A percentile compares a stretch with the other conserved stretches of the same genome.
These are phyloP conservation scores for Ploceus nigricollis DNA, from an alignment of 2,113 vertebrate genomes.

Conservation along the genomic window DNA sequence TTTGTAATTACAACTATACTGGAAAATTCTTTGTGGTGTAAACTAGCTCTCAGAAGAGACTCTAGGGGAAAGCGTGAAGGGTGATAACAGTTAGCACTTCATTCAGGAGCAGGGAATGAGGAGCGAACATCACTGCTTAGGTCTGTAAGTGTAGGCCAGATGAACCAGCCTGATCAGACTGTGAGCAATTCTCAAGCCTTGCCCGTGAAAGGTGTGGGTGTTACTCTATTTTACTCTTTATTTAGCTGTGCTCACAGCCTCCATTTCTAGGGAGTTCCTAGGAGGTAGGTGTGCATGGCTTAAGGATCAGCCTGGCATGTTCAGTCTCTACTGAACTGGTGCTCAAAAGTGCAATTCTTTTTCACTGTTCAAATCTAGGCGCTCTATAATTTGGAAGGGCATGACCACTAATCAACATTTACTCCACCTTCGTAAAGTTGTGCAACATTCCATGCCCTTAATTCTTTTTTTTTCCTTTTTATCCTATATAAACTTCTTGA, in stretches of 20 bases:
- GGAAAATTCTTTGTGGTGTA: conserved; percentile 2
- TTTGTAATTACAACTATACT: neutral
- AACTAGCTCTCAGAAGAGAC: neutral
- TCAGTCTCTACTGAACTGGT: neutral
- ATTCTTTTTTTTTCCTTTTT: neutral
- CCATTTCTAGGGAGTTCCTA: neutral
- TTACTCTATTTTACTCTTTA: neutral
- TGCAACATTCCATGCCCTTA: neutral
- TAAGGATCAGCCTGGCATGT: neutral
- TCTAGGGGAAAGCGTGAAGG: neutral
- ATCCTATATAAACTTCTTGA: neutral
- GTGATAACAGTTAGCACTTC: neutral
- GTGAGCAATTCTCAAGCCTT: neutral
- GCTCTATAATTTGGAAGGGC: neutral
- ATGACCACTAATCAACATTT: neutral
- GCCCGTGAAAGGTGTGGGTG: neutral
- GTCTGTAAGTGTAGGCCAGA: neutral
- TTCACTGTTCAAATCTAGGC: neutral
- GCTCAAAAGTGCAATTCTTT: neutral
- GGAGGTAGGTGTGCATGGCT: neutral
- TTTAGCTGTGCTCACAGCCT: neutral
- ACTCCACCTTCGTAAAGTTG: neutral
- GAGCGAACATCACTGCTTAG: neutral
- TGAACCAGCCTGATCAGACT: neutral
- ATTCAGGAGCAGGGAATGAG: neutral